Percentiles rank a stretch among this genome's conserved stretches.
Conservation (phyloP, 2,888 invertebrate species). For the Lepidonotus clava region DNA sequence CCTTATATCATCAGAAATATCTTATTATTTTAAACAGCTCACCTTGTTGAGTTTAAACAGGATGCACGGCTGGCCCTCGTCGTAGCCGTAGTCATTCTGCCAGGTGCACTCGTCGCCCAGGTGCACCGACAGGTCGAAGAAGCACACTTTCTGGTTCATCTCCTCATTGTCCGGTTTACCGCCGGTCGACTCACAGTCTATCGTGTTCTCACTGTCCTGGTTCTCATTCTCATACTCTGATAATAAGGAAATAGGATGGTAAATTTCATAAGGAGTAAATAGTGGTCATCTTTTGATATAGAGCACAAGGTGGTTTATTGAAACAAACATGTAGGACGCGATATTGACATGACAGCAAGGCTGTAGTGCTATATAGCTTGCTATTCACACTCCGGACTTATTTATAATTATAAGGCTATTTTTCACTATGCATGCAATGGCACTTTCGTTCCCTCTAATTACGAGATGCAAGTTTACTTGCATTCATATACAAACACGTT, state of each 20-base stretch:
- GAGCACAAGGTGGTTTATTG: no score
- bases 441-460: no score
- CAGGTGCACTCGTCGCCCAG: constrained; percentile 85
- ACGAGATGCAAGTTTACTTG: no score
- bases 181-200: constrained; percentile 82
- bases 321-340: no score
- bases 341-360: no score
- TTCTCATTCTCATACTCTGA: constrained; percentile 78
- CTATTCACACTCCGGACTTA: no score
- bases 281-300: no score
- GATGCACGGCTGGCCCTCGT: constrained; percentile 92
- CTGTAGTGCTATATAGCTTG: no score
- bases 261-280: background rate
- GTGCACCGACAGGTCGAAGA: constrained; percentile 87
- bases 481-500: no score
- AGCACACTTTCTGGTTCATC: constrained; percentile 84
- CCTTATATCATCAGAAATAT: no score
- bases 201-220: constrained; percentile 82
- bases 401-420: no score
- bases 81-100: constrained; percentile 91
- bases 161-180: background rate
- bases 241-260: constrained; percentile 45
- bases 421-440: no score
- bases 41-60: constrained; percentile 98
- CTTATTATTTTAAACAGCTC: constrained; percentile 47